Evolutionary conservation across 2,113 vertebrate genomes (phyloP).

Genomic region (Cheirogaleus medius): DNA sequence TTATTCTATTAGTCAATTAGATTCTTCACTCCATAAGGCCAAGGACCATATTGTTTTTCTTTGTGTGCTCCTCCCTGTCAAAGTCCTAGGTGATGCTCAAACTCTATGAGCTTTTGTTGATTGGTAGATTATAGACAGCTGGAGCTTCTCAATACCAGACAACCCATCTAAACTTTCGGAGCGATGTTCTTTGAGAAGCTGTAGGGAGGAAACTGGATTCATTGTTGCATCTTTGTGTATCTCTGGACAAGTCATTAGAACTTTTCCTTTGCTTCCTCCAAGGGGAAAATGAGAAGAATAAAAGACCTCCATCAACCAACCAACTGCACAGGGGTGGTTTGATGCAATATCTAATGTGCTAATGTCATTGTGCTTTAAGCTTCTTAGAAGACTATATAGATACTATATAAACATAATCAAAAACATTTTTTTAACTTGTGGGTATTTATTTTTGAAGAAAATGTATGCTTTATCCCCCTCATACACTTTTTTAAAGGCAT

Average conservation of each 20-base stretch:
- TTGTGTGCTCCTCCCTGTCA: background rate
- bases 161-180: background rate
- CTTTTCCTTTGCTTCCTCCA: conserved; percentile 41
- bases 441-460: conserved; percentile 6
- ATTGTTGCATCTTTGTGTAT: background rate
- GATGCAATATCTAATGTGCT: conserved; percentile 10
- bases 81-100: background rate
- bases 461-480: background rate
- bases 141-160: background rate
- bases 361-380: conserved; percentile 20
- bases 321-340: background rate
- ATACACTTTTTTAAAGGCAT: background rate
- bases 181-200: background rate
- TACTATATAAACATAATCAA: background rate
- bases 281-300: conserved; percentile 49
- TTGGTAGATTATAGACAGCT: background rate
- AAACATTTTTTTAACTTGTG: background rate
- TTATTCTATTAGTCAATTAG: background rate
- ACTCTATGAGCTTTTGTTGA: background rate
- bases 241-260: conserved; percentile 45
- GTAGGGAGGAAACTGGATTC: background rate
- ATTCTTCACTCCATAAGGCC: background rate
- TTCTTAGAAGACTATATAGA: conserved; percentile 21
- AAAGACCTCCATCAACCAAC: conserved; percentile 25
- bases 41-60: background rate